These are phyloP conservation scores for Mesaphorura yosii DNA, from an alignment of 1,140 invertebrate species.

Conservation along the genomic window DNA sequence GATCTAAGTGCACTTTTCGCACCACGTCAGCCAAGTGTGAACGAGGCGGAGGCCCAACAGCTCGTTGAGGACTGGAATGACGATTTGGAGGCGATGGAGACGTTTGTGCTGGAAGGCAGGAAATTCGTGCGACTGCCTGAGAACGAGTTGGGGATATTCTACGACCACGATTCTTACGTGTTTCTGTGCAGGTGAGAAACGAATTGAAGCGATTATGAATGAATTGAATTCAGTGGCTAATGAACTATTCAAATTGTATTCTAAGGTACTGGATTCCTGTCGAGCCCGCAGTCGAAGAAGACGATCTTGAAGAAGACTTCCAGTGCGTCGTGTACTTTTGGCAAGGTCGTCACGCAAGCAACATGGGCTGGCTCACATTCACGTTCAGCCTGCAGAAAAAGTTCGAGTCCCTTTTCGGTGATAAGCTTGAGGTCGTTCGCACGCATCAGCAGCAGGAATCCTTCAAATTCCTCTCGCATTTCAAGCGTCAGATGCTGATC, in stretches of 20 bases:
- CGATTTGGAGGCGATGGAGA: constrained; percentile 91
- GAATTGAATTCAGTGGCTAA: too few species aligned
- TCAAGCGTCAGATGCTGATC: constrained; percentile 90
- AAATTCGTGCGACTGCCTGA: constrained; percentile 93
- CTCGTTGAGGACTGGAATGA: constrained; percentile 89
- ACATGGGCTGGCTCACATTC: constrained; percentile 99
- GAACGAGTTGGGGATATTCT: constrained; percentile 85
- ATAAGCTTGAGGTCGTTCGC: constrained; percentile 89
- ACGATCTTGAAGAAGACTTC: constrained; percentile 69
- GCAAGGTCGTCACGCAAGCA: constrained; percentile 92
- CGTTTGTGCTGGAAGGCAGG: constrained; percentile 75
- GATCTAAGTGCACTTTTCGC: constrained; percentile 75
- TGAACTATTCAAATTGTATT: constrained; percentile 34
- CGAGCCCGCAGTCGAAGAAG: constrained; percentile 41
- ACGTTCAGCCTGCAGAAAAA: constrained; percentile 94
- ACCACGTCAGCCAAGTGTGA: constrained; percentile 80
- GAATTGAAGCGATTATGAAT: constrained; percentile 73
- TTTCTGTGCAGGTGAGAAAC: constrained; percentile 95
- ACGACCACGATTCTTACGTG: constrained; percentile 93
- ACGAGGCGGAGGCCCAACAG: constrained; percentile 70
- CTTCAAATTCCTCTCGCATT: constrained; percentile 96
- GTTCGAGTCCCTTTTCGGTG: constrained; percentile 89
- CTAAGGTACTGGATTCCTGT: constrained; percentile 25
- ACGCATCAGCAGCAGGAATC: constrained; percentile 99
- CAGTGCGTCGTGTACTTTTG: constrained; percentile 98